A percentile compares a stretch with the other conserved stretches of the same genome.
Evolutionary conservation across 2,888 invertebrate genomes (phyloP).

Genomic region (Athrips mouffetella): DNA sequence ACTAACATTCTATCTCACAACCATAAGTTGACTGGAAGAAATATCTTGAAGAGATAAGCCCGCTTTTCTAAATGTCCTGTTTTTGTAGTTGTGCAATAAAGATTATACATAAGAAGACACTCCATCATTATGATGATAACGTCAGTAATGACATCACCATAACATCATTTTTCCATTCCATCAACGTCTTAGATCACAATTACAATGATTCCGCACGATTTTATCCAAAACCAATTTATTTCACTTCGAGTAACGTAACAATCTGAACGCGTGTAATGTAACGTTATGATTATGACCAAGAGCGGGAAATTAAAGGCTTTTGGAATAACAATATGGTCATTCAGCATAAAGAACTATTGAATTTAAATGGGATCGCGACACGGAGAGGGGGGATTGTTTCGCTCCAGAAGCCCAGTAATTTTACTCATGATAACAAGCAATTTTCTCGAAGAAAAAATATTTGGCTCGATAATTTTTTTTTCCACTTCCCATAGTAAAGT

Average conservation of each 20-base stretch:
- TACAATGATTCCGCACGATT: background rate
- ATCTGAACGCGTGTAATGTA: background rate
- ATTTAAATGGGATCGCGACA: background rate
- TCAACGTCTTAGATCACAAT: background rate
- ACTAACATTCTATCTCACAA: too few species aligned
- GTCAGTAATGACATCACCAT: background rate
- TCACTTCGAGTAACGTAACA: background rate
- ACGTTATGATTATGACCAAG: slow-evolving; percentile 3
- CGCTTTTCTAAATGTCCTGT: too few species aligned
- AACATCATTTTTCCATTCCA: background rate
- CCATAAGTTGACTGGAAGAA: too few species aligned
- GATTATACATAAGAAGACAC: too few species aligned
- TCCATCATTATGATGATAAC: background rate
- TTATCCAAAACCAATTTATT: slow-evolving; percentile 6
- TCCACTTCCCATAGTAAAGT: too few species aligned
- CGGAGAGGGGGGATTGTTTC: background rate
- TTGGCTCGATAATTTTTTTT: too few species aligned
- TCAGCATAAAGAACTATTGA: background rate
- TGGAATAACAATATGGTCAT: background rate
- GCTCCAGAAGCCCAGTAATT: too few species aligned
- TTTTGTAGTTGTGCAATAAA: too few species aligned
- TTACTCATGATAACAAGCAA: too few species aligned
- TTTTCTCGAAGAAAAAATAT: too few species aligned
- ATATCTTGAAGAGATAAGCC: too few species aligned
- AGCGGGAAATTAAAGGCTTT: slow-evolving; percentile 4